Conservation (phyloP, 2,113 vertebrate genomes). For the Pelobates fuscus region DNA sequence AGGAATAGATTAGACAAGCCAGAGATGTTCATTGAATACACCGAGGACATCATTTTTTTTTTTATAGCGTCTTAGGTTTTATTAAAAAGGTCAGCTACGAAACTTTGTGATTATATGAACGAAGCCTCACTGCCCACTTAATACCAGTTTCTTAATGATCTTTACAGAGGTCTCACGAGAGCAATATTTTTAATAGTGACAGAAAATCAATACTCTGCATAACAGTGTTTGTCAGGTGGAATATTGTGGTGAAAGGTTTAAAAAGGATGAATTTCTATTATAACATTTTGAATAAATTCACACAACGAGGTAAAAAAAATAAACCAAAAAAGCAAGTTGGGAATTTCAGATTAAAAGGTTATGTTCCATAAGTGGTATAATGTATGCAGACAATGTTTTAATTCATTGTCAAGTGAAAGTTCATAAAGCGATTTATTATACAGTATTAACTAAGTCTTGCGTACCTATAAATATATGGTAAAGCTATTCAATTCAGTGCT, state of each 20-base stretch:
- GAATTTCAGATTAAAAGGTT: not conserved
- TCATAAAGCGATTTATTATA: no score
- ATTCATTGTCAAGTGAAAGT: no score
- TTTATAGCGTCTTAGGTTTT: slow-evolving; percentile 33
- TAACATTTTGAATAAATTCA: not conserved
- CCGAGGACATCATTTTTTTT: slow-evolving; percentile 28
- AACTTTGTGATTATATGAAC: slow-evolving; percentile 45
- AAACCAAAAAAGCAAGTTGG: not conserved
- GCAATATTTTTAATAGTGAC: slow-evolving; percentile 31
- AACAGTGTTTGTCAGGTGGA: slow-evolving; percentile 31
- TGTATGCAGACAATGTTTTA: not conserved
- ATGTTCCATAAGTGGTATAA: not conserved
- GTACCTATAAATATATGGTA: no score
- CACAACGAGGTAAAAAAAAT: not conserved
- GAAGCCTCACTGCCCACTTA: slow-evolving; percentile 37
- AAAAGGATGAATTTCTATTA: slow-evolving; percentile 1
- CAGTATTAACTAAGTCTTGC: no score
- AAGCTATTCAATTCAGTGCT: no score
- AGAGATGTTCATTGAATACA: slow-evolving; percentile 39
- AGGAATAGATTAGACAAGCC: slow-evolving; percentile 38
- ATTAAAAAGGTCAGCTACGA: slow-evolving; percentile 44
- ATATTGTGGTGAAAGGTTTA: slow-evolving; percentile 15
- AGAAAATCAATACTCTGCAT: slow-evolving; percentile 36
- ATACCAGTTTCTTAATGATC: slow-evolving; percentile 42
- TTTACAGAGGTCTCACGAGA: slow-evolving; percentile 18